Conservation (phyloP, 2,113 vertebrate species). For the Syrrhaptes paradoxus region DNA sequence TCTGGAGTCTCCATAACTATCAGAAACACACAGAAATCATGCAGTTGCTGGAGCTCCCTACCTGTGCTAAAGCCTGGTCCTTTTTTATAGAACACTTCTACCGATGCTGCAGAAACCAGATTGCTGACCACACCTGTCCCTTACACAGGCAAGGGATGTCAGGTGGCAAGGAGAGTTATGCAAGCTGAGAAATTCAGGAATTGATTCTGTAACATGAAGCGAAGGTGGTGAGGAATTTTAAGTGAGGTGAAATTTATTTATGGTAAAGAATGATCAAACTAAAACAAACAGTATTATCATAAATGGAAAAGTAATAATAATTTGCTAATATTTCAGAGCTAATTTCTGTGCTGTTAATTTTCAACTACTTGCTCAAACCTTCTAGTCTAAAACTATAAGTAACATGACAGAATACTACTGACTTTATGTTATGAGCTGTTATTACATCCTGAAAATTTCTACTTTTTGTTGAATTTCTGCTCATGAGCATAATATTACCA, state of each 20-base stretch:
- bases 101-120: not conserved
- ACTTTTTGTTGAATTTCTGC: not conserved
- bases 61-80: not conserved
- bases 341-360: not conserved
- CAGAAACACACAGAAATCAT: not conserved
- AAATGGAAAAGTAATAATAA: not conserved
- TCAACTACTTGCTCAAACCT: not conserved
- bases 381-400: not conserved
- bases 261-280: not conserved
- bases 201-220: not conserved
- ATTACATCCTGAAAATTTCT: not conserved
- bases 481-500: not conserved
- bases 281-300: not conserved
- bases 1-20: not conserved
- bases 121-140: not conserved
- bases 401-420: not conserved
- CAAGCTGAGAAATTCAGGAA: not conserved
- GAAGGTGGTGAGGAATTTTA: not conserved
- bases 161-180: not conserved
- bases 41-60: not conserved
- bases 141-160: rapidly evolving
- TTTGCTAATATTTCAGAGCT: not conserved
- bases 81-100: not conserved
- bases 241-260: not conserved
- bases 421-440: not conserved